Percentiles rank a stretch among this genome's conserved stretches.
These are phyloP conservation scores for Diplodus puntazzo DNA, from an alignment of 2,797 vertebrate genomes.

Conservation along the genomic window DNA sequence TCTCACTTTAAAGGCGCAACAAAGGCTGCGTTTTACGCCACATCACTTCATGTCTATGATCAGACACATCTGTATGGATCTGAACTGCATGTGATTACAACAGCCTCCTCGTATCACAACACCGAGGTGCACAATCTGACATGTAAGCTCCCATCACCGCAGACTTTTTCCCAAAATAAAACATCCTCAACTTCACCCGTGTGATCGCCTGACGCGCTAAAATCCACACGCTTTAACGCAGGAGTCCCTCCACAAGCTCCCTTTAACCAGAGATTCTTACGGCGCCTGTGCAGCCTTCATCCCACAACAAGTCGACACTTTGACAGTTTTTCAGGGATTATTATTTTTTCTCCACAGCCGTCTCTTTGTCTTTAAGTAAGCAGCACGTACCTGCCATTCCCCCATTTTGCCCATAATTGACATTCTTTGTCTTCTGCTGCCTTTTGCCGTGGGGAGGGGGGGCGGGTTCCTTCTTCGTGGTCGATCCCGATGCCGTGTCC, in stretches of 20 bases:
- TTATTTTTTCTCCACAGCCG: conserved; percentile 13
- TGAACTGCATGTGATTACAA: not conserved
- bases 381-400: conserved; percentile 95
- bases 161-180: conserved; percentile 22
- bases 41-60: not conserved
- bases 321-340: conserved; percentile 60
- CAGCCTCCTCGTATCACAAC: conserved; percentile 24
- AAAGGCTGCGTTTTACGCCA: not conserved
- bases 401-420: conserved; percentile 96
- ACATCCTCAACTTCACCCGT: conserved; percentile 10
- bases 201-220: conserved; percentile 18
- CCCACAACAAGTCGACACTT: conserved; percentile 67
- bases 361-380: conserved; percentile 76
- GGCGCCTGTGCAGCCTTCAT: conserved; percentile 29
- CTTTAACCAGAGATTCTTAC: not conserved
- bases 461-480: conserved; percentile 49
- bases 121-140: conserved; percentile 18
- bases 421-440: conserved; percentile 87
- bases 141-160: not conserved
- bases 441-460: conserved; percentile 43
- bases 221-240: not conserved
- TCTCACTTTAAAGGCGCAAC: not conserved
- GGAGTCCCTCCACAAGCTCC: not conserved
- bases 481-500: conserved; percentile 82
- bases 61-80: conserved; percentile 10